Evolutionary conservation across 2,888 invertebrate genomes (phyloP).

Genomic region (Suillia variegata): DNA sequence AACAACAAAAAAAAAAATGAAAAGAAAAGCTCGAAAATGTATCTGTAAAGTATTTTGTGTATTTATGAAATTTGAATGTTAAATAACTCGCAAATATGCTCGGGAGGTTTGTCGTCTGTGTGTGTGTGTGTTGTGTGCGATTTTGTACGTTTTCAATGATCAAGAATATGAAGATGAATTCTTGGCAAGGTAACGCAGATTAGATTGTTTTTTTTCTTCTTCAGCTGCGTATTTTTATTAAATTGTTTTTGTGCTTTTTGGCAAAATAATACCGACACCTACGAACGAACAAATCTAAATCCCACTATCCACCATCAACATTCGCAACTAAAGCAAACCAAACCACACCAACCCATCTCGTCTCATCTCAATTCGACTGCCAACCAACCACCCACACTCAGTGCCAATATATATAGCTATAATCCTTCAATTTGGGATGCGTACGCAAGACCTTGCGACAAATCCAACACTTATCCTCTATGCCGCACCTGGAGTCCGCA

Average conservation of each 20-base stretch:
- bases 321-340: not conserved
- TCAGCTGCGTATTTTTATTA: too few relatives aligned
- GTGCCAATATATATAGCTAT: slow-evolving; percentile 50
- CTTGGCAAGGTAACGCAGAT: slow-evolving; percentile 3
- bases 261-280: not conserved
- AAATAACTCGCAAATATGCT: slow-evolving; percentile 14
- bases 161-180: not conserved
- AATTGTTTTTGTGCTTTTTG: not conserved
- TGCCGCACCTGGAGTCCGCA: slow-evolving; percentile 61
- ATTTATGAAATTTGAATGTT: slow-evolving; percentile 26
- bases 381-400: slow-evolving; percentile 17
- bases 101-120: not conserved
- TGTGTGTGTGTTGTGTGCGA: not conserved
- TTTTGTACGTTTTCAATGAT: not conserved
- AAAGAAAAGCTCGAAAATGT: too few relatives aligned
- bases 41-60: slow-evolving; percentile 13
- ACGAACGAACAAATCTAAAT: not conserved
- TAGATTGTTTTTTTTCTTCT: too few relatives aligned
- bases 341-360: not conserved
- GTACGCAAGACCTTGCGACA: slow-evolving; percentile 58
- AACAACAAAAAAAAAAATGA: slow-evolving; percentile 2
- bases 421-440: slow-evolving; percentile 57
- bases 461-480: slow-evolving; percentile 58
- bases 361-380: not conserved
- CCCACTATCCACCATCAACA: not conserved